Percentiles rank a stretch among this genome's conserved stretches.
These are phyloP conservation scores for Diarsia mendica DNA, from an alignment of 2,888 invertebrate genomes.

Conservation along the genomic window DNA sequence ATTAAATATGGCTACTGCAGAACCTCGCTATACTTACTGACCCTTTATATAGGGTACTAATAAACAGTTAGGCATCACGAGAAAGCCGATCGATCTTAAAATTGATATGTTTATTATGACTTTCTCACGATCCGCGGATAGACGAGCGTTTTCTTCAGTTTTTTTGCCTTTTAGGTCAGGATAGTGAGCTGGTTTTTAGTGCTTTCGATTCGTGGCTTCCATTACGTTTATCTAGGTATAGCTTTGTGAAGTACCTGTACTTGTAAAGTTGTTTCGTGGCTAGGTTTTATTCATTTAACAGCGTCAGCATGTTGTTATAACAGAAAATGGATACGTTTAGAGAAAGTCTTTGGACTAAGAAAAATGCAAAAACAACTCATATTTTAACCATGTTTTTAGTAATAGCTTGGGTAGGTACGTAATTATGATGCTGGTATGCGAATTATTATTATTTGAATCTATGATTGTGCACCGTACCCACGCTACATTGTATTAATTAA, in stretches of 20 bases:
- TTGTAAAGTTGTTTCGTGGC: background rate
- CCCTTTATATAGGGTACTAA: conserved; percentile 87
- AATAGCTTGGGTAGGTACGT: too few species aligned
- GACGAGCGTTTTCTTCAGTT: conserved; percentile 49
- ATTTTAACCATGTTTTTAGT: background rate
- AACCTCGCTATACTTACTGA: conserved; percentile 78
- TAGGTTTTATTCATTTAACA: conserved; percentile 1
- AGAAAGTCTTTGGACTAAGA: background rate
- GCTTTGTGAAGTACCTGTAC: conserved; percentile 3
- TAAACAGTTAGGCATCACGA: conserved; percentile 89
- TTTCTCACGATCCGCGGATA: conserved; percentile 86
- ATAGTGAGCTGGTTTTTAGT: conserved; percentile 51
- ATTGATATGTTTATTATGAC: conserved; percentile 90
- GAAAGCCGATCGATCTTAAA: conserved; percentile 86
- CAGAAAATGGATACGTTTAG: background rate
- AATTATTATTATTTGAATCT: background rate
- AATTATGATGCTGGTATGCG: background rate
- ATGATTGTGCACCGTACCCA: background rate
- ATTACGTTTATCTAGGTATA: conserved; percentile 12
- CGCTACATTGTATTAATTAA: background rate
- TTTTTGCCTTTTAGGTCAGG: conserved; percentile 56
- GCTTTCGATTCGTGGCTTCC: conserved; percentile 34
- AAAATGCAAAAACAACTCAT: background rate
- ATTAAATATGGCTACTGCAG: conserved; percentile 86
- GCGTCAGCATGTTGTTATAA: background rate